Evolutionary conservation across 2,797 vertebrate genomes (phyloP), one percentile per base, ranked within the genome.

Genomic region (Enteromius argenteus): DNA sequence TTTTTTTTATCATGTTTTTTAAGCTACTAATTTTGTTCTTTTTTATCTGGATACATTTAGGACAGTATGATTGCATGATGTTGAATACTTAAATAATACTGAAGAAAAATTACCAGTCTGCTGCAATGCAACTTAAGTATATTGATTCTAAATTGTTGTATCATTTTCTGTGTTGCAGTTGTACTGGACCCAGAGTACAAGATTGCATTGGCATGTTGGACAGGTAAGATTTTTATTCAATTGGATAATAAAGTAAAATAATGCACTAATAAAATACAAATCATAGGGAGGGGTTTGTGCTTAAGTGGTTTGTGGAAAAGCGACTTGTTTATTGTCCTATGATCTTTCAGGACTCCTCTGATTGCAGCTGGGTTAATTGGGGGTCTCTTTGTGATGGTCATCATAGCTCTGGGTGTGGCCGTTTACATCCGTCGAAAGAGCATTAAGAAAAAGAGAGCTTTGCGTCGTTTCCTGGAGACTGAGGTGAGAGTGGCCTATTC

Each of bases 361-460:
- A 98, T 99, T 32, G 97, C 97, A 19, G 98, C 98, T 0, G 97
- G 97, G 84, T 96, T 97, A 83, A 99, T 99, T 6, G 98, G 97
- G 0, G 95, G 96, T 32, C 96, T 99, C 89, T 99, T 99, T 90
- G 96, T 99, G 91, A 91, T 98, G 81, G 96, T 99, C 91, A 98
- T 99, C 81, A 81, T 98, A 91, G 96, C 93, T 39, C 94, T 99
- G 81, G 97, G 97, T 0, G 95, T 98, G 51, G 97, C 97, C 0
- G 96, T 99, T 73, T 98, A 96, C 0, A 88, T 97, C 39, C 96
- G 98, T 27, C 94, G 98, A 58, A 98, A 98, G 85, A 98, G 96
- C 92, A 99, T 99, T 88, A 99, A 97, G 91, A 99, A 99, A 94
- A 99, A 99, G 92, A 95, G 98, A 90, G 97, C 98, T 0, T 91